A percentile compares a stretch with the other conserved stretches of the same genome.
Evolutionary conservation across 2,888 invertebrate species (phyloP).

Genomic region (Syrista parreyssii): DNA sequence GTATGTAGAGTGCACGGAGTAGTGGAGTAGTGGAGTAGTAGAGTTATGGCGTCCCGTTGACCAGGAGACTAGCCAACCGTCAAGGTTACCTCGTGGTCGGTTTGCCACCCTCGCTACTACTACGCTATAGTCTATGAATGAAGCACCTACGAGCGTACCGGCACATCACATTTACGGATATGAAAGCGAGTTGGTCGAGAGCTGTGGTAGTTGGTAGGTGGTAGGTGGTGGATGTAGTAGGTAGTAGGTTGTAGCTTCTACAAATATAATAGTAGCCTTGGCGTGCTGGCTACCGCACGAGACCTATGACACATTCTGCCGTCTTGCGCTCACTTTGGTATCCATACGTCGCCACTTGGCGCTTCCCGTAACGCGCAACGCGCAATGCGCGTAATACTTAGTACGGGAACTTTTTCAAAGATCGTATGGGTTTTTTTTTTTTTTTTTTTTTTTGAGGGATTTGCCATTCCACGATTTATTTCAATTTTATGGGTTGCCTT

Average conservation of each 20-base stretch:
- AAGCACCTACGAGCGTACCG: conserved; percentile 38
- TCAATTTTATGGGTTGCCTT: not conserved
- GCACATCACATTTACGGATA: conserved; percentile 52
- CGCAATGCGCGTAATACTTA: not conserved
- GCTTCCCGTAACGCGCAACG: not conserved
- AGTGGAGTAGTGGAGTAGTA: not conserved
- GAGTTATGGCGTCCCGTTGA: not conserved
- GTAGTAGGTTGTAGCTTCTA: not conserved
- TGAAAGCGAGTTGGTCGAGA: conserved; percentile 47
- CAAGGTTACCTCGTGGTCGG: conserved; percentile 1
- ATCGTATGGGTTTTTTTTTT: not conserved
- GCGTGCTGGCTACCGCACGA: conserved; percentile 48
- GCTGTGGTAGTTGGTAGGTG: conserved; percentile 47
- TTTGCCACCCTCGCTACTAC: conserved; percentile 16
- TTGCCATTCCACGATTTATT: not conserved
- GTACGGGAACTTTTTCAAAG: not conserved
- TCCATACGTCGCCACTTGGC: not conserved
- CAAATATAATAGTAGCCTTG: conserved; percentile 65
- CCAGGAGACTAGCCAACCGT: not conserved
- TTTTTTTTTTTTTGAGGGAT: not conserved
- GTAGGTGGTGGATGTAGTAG: conserved; percentile 23
- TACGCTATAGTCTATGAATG: conserved; percentile 43
- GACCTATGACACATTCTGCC: conserved; percentile 59
- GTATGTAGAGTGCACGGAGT: not conserved
- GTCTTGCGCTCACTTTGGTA: conserved; percentile 5